Percentiles rank a stretch among this genome's conserved stretches.
These are phyloP conservation scores for Papilio polytes DNA, from an alignment of 1,140 invertebrate species.

Conservation along the genomic window DNA sequence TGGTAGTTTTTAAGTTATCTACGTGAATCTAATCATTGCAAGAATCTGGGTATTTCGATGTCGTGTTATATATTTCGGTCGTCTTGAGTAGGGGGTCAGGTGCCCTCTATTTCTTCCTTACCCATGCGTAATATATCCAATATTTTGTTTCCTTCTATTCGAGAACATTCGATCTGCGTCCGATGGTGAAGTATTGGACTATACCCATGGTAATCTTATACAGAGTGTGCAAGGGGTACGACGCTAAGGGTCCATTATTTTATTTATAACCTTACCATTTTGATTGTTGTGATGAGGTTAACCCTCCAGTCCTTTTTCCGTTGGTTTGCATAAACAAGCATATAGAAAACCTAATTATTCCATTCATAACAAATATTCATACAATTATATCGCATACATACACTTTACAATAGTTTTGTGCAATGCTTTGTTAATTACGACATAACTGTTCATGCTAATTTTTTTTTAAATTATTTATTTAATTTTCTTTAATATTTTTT, in stretches of 20 bases:
- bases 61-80: no score
- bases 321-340: conserved; percentile 47
- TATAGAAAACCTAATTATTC: conserved; percentile 39
- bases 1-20: no score
- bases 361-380: conserved; percentile 15
- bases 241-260: neutral
- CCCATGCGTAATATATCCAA: neutral
- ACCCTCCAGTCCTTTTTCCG: conserved; percentile 57
- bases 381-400: conserved; percentile 27
- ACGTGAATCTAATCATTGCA: no score
- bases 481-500: no score
- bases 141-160: no score
- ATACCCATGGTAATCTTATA: no score
- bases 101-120: no score
- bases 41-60: no score
- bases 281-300: conserved; percentile 55
- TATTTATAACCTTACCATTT: conserved; percentile 58
- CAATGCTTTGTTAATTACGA: conserved; percentile 42
- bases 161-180: no score
- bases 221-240: neutral
- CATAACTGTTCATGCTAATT: conserved; percentile 37
- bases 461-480: no score
- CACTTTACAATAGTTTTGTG: conserved; percentile 11
- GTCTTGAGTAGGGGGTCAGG: no score
- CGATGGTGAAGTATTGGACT: no score